Conservation (phyloP, 2,888 invertebrate species). For the Clanis bilineata region DNA sequence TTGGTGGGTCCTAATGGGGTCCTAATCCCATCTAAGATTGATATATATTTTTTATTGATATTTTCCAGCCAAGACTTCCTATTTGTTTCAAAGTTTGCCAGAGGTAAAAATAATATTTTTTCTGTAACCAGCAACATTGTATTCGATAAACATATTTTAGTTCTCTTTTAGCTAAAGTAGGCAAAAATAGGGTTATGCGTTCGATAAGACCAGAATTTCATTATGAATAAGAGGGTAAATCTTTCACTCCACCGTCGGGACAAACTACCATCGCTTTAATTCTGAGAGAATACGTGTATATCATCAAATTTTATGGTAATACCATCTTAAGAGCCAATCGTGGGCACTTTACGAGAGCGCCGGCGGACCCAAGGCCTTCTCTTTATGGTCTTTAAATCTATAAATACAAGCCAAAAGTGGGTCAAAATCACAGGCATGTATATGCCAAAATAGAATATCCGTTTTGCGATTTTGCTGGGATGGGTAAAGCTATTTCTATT, state of each 20-base stretch:
- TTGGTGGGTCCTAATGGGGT: too few species aligned
- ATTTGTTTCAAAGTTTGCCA: too few species aligned
- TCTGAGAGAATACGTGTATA: neutral
- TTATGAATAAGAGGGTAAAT: neutral
- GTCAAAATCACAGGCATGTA: too few species aligned
- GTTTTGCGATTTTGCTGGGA: neutral
- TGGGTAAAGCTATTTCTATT: neutral
- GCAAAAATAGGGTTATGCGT: too few species aligned
- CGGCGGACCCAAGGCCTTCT: neutral
- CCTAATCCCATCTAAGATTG: too few species aligned
- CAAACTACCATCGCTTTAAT: neutral
- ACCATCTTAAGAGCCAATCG: neutral
- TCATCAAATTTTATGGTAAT: slow-evolving; percentile 5
- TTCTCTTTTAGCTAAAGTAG: neutral
- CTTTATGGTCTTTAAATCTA: slow-evolving; percentile 1
- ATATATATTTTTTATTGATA: too few species aligned
- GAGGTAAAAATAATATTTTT: too few species aligned
- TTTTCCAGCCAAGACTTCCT: too few species aligned
- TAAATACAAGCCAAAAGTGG: neutral
- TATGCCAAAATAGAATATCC: neutral
- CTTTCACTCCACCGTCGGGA: neutral
- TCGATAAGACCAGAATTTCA: too few species aligned
- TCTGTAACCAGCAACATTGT: too few species aligned
- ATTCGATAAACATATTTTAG: too few species aligned
- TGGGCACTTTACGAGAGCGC: neutral